Evolutionary conservation across 2,113 vertebrate species (phyloP), one percentile per base, ranked within the genome.

Genomic region (Pseudonaja textilis): DNA sequence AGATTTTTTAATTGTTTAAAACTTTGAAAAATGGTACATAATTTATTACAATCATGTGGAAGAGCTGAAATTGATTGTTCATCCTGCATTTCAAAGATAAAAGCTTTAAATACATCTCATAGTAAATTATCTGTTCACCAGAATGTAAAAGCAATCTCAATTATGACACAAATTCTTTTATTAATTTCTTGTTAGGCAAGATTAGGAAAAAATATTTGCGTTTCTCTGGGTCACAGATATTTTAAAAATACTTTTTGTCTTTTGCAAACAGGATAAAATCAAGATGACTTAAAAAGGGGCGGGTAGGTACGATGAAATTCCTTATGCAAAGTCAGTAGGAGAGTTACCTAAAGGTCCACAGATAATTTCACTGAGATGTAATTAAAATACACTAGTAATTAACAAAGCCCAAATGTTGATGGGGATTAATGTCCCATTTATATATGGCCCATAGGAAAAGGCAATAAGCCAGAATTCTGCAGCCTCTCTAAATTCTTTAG

Each of bases 1-100:
- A 96, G 96, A 97, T 97, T 95, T 89, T 94, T 88, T 54, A 59
- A 55, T n/a, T 86, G 39, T 88, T 86, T 74, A 87, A 85, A 85
- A 91, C 94, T 91, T 91, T 5, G 89, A 89, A 85, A 26, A 26
- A 18, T 64, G 14, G 92, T 87, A 18, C 91, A 93, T 50, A 85
- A 86, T 57, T 50, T 18, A 61, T 69, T 54, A 39, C 50, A 59
- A 14, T 8, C 81, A 26, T 11, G 55, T 45, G 10, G 56, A 92
- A 64, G 23, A 87, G 22, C 26, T 69, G 69, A 50, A n/a, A 55
- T 56, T 47, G 18, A 39, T n/a, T 6, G 23, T 22, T 12, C 6
- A 3, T 18, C 3, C 93, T 87, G 57, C 57, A 92, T 87, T 52
- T 90, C 59, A 0, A 0, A 85, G 93, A 0, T 57, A 93, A 91